phyloP scores from a whole-genome alignment of 2,113 vertebrate genomes.

The Notothenia coriiceps region DNA sequence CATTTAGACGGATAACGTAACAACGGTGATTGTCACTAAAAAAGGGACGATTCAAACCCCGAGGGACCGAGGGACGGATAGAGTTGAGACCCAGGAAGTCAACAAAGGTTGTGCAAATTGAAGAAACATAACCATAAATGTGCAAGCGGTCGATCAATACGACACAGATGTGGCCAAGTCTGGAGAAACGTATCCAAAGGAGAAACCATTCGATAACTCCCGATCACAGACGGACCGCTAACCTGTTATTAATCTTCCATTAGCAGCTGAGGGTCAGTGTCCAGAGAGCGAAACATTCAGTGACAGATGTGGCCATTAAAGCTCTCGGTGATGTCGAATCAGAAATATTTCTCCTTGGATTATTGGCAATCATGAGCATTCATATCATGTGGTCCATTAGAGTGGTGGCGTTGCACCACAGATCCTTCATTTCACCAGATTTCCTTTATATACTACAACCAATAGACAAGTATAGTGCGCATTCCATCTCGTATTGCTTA shows the following conservation, averaged over 20 bases:
- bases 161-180: slow-evolving; percentile 59
- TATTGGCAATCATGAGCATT: no score
- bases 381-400: slow-evolving; percentile 67
- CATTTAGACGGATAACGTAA: slow-evolving; percentile 70
- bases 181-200: slow-evolving; percentile 71
- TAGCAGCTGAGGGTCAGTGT: slow-evolving; percentile 56
- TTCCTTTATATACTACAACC: slow-evolving; percentile 52
- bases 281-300: slow-evolving; percentile 20
- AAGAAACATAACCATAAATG: slow-evolving; percentile 82
- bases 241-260: slow-evolving; percentile 71
- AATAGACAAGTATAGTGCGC: slow-evolving; percentile 54
- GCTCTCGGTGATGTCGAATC: slow-evolving; percentile 44
- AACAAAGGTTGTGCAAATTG: slow-evolving; percentile 75
- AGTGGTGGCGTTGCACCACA: slow-evolving; percentile 59
- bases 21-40: slow-evolving; percentile 57
- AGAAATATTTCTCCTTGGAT: slow-evolving; percentile 60
- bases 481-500: slow-evolving; percentile 69
- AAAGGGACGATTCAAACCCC: slow-evolving; percentile 33
- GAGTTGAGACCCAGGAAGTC: slow-evolving; percentile 59
- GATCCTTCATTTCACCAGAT: slow-evolving; percentile 53
- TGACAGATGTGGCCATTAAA: slow-evolving; percentile 69
- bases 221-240: slow-evolving; percentile 57
- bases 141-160: slow-evolving; percentile 74
- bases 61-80: slow-evolving; percentile 30
- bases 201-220: slow-evolving; percentile 72